phyloP scores from a whole-genome alignment of 2,113 vertebrate genomes.

The Serinus canaria region DNA sequence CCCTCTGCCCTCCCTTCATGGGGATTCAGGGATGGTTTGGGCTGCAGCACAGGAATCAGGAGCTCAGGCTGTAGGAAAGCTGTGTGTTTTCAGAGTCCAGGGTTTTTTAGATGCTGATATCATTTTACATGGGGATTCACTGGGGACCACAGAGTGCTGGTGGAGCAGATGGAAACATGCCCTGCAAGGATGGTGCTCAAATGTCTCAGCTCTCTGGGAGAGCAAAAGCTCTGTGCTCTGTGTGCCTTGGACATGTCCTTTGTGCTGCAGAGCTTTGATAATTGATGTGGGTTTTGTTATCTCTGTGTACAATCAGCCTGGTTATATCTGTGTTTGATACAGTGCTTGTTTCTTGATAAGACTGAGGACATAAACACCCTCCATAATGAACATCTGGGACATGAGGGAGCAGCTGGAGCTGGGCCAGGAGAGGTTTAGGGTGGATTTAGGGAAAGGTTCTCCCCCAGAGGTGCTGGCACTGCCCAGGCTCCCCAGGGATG shows the following conservation, averaged over 20 bases:
- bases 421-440: neutral
- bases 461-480: neutral
- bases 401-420: neutral
- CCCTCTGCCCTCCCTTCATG: neutral
- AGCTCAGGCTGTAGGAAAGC: neutral
- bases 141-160: neutral
- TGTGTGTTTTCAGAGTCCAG: neutral
- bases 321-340: neutral
- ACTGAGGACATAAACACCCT: neutral
- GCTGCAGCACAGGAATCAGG: neutral
- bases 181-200: neutral
- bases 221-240: neutral
- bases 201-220: neutral
- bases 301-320: rapidly evolving
- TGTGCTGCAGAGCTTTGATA: neutral
- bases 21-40: neutral
- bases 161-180: neutral
- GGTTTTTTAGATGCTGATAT: neutral
- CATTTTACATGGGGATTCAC: neutral
- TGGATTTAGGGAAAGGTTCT: neutral
- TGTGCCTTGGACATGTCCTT: neutral
- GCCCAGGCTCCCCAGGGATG: neutral
- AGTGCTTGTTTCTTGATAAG: neutral
- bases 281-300: neutral
- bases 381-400: neutral